phyloP scores from a whole-genome alignment of 2,888 invertebrate genomes.

The Meiosimyza platycephala region DNA sequence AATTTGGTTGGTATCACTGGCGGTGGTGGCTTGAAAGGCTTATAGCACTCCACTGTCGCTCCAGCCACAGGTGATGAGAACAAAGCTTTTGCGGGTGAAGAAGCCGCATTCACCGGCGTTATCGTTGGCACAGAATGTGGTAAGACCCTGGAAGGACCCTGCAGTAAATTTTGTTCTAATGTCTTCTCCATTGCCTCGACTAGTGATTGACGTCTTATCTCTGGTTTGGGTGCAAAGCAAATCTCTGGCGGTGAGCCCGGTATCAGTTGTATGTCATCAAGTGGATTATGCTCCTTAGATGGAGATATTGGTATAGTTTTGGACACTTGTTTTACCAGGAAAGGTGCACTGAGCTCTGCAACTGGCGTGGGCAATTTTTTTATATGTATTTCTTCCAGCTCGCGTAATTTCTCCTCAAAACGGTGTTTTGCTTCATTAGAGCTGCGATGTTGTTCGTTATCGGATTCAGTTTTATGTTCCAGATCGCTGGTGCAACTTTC shows the following conservation, averaged over 20 bases:
- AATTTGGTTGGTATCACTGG: conserved; percentile 73
- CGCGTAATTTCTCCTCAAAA: conserved; percentile 52
- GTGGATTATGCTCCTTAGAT: conserved; percentile 60
- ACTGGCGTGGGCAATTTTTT: conserved; percentile 54
- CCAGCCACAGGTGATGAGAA: conserved; percentile 65
- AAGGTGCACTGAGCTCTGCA: conserved; percentile 68
- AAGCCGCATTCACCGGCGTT: conserved; percentile 60
- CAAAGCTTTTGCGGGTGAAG: conserved; percentile 56
- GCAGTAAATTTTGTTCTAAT: conserved; percentile 69
- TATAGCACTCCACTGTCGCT: conserved; percentile 59
- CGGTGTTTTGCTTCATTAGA: conserved; percentile 52
- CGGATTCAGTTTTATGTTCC: conserved; percentile 47
- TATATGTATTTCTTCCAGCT: conserved; percentile 40
- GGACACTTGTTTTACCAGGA: conserved; percentile 66
- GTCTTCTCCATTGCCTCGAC: conserved; percentile 72
- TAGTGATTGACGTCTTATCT: conserved; percentile 69
- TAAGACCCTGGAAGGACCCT: conserved; percentile 69
- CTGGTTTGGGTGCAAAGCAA: conserved; percentile 71
- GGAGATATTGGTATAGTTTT: conserved; percentile 56
- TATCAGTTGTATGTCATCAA: conserved; percentile 71
- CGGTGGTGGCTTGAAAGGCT: conserved; percentile 68
- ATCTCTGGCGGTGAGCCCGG: conserved; percentile 78
- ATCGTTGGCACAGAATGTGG: conserved; percentile 71
- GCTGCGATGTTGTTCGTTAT: conserved; percentile 48
- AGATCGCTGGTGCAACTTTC: conserved; percentile 53